Evolutionary conservation across 2,113 vertebrate genomes (phyloP), one percentile per base, ranked within the genome.

Genomic region (Triplophysa siluroides): DNA sequence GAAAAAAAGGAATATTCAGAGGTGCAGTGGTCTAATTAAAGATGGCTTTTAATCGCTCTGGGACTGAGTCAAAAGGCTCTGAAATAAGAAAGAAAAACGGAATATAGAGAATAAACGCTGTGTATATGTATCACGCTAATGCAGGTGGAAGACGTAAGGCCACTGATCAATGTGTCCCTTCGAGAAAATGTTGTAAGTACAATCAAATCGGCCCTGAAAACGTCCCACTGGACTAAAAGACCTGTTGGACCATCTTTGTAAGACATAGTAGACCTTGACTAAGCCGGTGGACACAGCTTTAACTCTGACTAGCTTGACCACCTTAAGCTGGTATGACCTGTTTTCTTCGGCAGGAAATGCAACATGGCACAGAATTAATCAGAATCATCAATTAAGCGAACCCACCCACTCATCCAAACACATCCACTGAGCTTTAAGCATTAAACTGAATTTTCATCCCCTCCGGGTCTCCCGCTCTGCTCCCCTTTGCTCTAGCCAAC

Each of bases 1-100:
- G 23, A 71, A 73, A 41, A 88, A 86, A 79, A 16, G 18, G 74
- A 54, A 79, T 83, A 84, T 83, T 87, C 86, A 88, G 76, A 74
- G 58, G 66, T 69, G 66, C 68, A 83, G 79, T 33, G 73, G 86
- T 83, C 76, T 43, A 77, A 74, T 88, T 18, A 78, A 45, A 47
- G 60, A 75, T 75, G 60, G 16, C 21, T 75, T 75, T 63, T 47
- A 63, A 26, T 65, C 24, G 0, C 74, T 76, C 19, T 65, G 74
- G 74, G 45, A 76, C n/a, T 76, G 43, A 10, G 62, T 38, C 33
- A 45, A 19, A 14, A 11, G 19, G 75, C 43, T 54, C 64, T 64
- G 24, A 77, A 77, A 62, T 29, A 13, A 41, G 16, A 19, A 64
- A 21, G 23, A 65, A 65, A 69, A 23, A 21, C 26, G 63, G 33